These are phyloP conservation scores for Bellardia bayeri DNA, from an alignment of 2,888 invertebrate species.

Conservation along the genomic window DNA sequence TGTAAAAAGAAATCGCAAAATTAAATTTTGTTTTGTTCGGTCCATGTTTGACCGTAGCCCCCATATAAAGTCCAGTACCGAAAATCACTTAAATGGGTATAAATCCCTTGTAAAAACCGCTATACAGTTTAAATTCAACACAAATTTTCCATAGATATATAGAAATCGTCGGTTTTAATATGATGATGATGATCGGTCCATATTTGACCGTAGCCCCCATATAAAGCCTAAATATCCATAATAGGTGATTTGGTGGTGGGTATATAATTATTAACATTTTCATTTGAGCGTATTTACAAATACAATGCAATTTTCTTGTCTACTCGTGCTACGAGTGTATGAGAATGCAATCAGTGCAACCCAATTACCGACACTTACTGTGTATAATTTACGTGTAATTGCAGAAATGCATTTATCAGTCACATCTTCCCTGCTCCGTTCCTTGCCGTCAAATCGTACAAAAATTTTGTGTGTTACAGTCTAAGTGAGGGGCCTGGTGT, in stretches of 20 bases:
- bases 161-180: too few relatives aligned
- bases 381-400: conserved; percentile 52
- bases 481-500: background rate
- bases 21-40: too few relatives aligned
- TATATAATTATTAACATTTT: background rate
- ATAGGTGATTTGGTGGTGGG: background rate
- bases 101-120: too few relatives aligned
- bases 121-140: too few relatives aligned
- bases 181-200: too few relatives aligned
- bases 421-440: background rate
- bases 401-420: conserved; percentile 64
- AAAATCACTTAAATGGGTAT: too few relatives aligned
- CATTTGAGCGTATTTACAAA: background rate
- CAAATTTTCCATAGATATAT: too few relatives aligned
- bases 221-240: too few relatives aligned
- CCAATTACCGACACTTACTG: conserved; percentile 64
- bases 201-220: too few relatives aligned
- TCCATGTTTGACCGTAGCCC: too few relatives aligned
- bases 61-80: too few relatives aligned
- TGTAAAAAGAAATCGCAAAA: too few relatives aligned
- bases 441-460: background rate
- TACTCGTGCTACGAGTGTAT: background rate
- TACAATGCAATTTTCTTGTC: background rate
- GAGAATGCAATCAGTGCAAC: conserved; percentile 4
- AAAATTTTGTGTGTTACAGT: background rate